Percentiles rank a stretch among this genome's conserved stretches.
phyloP scores from a whole-genome alignment of 2,888 invertebrate species.

The Andricus curvator region DNA sequence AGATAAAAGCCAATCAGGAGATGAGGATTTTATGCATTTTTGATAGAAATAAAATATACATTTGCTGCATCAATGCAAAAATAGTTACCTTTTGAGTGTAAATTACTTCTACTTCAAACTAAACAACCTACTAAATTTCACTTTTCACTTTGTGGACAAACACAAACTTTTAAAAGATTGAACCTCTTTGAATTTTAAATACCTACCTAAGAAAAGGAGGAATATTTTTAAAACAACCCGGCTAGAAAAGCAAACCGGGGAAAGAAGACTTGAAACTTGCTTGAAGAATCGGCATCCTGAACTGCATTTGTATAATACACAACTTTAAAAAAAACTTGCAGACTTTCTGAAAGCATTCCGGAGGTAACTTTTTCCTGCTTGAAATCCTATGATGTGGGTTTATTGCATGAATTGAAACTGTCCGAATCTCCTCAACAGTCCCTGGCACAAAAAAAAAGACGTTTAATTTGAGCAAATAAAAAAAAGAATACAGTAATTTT shows the following conservation, averaged over 20 bases:
- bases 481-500: neutral
- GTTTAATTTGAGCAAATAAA: constrained; percentile 5
- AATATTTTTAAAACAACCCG: neutral
- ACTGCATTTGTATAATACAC: constrained; percentile 35
- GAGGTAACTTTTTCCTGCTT: constrained; percentile 20
- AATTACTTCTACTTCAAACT: neutral
- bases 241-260: constrained; percentile 22
- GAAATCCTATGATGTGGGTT: neutral
- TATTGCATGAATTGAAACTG: neutral
- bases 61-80: neutral
- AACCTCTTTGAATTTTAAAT: neutral
- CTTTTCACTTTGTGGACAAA: neutral
- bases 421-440: neutral
- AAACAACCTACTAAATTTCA: neutral
- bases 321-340: constrained; percentile 22
- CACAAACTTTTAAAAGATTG: neutral
- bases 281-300: constrained; percentile 28
- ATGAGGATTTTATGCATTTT: neutral
- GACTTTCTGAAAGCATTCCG: constrained; percentile 15
- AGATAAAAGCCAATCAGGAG: neutral
- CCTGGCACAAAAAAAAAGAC: constrained; percentile 12
- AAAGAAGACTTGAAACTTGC: constrained; percentile 17
- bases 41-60: neutral
- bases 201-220: neutral
- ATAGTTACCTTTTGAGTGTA: neutral